phyloP scores from a whole-genome alignment of 2,797 vertebrate genomes.

The Bradypodion pumilum region DNA sequence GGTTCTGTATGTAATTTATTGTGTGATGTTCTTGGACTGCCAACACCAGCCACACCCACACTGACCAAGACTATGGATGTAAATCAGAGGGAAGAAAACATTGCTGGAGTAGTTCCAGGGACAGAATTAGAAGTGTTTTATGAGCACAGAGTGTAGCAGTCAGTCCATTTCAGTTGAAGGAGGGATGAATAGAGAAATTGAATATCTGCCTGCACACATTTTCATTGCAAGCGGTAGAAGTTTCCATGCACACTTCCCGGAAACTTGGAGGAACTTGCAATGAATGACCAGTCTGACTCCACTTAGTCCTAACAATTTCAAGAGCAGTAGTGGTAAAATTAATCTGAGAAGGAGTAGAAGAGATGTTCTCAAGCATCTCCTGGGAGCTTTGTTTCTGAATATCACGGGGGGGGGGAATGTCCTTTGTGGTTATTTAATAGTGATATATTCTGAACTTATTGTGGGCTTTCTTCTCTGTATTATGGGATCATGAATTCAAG shows the following conservation, averaged over 20 bases:
- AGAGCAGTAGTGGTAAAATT: too few relatives aligned
- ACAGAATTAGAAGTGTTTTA: conserved; percentile 29
- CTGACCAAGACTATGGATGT: conserved; percentile 5
- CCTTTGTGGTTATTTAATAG: not conserved
- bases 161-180: not conserved
- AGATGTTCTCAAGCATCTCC: not conserved
- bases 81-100: conserved; percentile 24
- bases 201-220: not conserved
- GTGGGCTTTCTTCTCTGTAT: not conserved
- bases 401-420: not conserved
- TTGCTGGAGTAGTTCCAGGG: conserved; percentile 1
- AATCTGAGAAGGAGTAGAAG: not conserved
- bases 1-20: conserved; percentile 7
- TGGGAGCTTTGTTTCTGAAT: not conserved
- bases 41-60: not conserved
- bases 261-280: not conserved
- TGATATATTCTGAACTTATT: not conserved
- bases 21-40: conserved; percentile 8
- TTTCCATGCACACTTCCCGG: not conserved
- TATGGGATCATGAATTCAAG: not conserved
- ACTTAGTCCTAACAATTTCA: not conserved
- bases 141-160: not conserved
- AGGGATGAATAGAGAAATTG: not conserved
- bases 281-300: not conserved
- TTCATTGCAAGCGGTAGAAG: not conserved